Conservation (phyloP, 2,888 invertebrate genomes). For the Notodonta ziczac region DNA sequence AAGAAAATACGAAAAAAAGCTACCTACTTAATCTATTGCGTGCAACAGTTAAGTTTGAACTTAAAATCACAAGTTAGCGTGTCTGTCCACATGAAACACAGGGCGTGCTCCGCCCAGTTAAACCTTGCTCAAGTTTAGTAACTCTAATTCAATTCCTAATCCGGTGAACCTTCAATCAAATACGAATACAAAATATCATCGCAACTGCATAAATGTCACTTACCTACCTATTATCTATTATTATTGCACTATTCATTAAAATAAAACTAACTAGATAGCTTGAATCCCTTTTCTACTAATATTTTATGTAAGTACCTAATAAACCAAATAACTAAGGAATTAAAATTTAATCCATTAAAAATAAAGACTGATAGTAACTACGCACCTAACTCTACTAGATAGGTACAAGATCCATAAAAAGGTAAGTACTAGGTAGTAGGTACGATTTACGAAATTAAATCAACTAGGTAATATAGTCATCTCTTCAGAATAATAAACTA, state of each 20-base stretch:
- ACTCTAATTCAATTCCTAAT: neutral
- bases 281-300: constrained; percentile 26
- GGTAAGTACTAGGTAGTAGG: no score
- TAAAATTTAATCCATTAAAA: no score
- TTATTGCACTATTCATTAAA: constrained; percentile 20
- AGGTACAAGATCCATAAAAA: no score
- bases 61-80: constrained; percentile 19
- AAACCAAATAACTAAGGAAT: no score
- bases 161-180: constrained; percentile 15
- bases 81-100: constrained; percentile 11
- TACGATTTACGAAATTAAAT: no score
- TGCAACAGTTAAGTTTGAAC: constrained; percentile 1
- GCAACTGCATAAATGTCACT: neutral
- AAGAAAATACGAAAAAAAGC: no score
- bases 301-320: no score
- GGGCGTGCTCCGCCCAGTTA: constrained; percentile 11
- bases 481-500: no score
- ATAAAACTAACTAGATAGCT: constrained; percentile 14
- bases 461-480: no score
- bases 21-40: neutral
- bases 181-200: constrained; percentile 23
- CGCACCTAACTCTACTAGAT: no score
- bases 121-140: constrained; percentile 1
- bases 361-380: no score
- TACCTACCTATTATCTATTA: neutral